Base-by-base conservation (phyloP, 2,888 invertebrate genomes). In the Agonopterix arenella region DNA sequence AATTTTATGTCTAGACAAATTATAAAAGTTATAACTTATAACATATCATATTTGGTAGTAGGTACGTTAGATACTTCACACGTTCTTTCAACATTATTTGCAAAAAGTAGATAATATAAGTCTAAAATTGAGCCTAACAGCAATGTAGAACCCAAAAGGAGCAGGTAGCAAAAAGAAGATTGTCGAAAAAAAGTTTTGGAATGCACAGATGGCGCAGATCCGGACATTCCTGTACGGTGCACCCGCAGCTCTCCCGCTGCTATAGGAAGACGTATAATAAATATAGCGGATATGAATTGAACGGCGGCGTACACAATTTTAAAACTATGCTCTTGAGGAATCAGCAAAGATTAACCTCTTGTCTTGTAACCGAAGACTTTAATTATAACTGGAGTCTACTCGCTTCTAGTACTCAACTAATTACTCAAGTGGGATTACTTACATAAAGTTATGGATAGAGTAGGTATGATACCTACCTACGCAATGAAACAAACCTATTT, bases 121-220 rank as follows among this genome's bases (percentile, higher is more conserved):
- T 40, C 10, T 10, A 11, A n/a, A 40, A 40, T 10, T 40, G 40
- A 40, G 0, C 40, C n/a, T 11, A 40, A 40, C 38, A 70, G 74
- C 71, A 79, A 76, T 74, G 70, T 70, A 58, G 59, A 60, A 62
- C 63, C 70, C 64, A 71, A 77, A 80, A 73, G 72, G 72, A 70
- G 79, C 86, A 88, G 88, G 88, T 89, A 88, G 82, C 80, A 74
- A 82, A 80, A 80, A 77, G 68, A 56, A 67, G 72, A 75, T 66
- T 66, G 69, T 61, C 59, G 55, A 57, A 68, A 72, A 81, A 83
- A 76, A 66, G 58, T 61, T 60, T 60, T 68, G 84, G 86, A 88
- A 89, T 88, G 84, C 80, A 78, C 88, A 88, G 83, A 86, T 89
- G 88, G 81, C 71, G 78, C 71, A 70, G 79, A 73, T 83, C 80